Evolutionary conservation across 1,140 invertebrate species (phyloP), one percentile per base, ranked within the genome.

Genomic region (Zaprionus vittiger): DNA sequence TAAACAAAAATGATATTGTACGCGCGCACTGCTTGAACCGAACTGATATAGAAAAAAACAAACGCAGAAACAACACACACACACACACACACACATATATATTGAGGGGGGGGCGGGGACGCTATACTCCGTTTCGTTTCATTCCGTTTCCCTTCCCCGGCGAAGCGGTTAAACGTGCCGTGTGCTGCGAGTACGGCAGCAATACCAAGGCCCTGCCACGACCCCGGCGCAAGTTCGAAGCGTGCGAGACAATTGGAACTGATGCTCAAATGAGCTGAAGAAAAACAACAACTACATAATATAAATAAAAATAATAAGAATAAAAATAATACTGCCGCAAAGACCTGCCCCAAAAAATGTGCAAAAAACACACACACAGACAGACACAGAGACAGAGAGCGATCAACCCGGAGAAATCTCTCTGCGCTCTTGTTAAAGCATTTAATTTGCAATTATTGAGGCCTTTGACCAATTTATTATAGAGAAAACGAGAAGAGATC

Each of bases 391-490:
- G 0, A 20, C 47, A 54, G n/a, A 31, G 44, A 61, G 24, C 20
- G 47, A 52, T 52, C 17, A 73, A 20, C 24, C 57, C 47, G 54
- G 69, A 66, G 69, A 72, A 66, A 72, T 61, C 47, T 52, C 24
- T 52, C 41, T 15, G 20, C 44, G 56, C 76, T 74, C 67, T 75
- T 65, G 69, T 54, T 60, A 20, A 60, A 69, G 69, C 73, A 77
- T 64, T 80, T 80, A 72, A 83, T 72, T 81, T 70, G 81, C 82
- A 84, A 84, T 85, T 84, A 85, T 84, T 84, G 63, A 84, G 82
- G 82, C 82, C 81, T 85, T 85, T 84, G 81, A 78, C 82, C 81
- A 85, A 74, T 81, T 84, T 79, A 84, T 78, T 69, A 78, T 72
- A 79, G 74, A 81, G 37, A 67, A 59, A 68, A 60, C 41, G 15